phyloP scores from a whole-genome alignment of 2,113 vertebrate species.

The Physeter macrocephalus region DNA sequence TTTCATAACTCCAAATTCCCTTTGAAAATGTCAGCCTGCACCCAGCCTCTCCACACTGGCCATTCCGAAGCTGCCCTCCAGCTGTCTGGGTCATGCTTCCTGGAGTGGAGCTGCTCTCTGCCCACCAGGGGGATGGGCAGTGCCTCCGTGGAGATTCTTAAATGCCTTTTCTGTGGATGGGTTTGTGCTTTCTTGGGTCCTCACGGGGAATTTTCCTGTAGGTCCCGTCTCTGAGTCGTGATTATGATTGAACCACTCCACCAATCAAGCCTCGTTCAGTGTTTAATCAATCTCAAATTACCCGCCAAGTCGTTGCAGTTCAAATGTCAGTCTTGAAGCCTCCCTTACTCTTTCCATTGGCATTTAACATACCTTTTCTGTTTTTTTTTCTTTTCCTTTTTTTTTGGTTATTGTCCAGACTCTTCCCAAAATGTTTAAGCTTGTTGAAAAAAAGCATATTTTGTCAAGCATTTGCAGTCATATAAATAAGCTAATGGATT shows the following conservation, averaged over 20 bases:
- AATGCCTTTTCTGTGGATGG: not conserved
- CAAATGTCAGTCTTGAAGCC: conserved; percentile 38
- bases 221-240: not conserved
- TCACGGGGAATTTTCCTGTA: conserved; percentile 22
- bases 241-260: conserved; percentile 54
- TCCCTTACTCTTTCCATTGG: conserved; percentile 42
- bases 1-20: not conserved
- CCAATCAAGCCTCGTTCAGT: conserved; percentile 47
- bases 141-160: not conserved
- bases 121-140: accelerated
- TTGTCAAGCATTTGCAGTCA: conserved; percentile 52
- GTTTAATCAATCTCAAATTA: conserved; percentile 67
- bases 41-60: not conserved
- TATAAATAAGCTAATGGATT: conserved; percentile 66
- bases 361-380: conserved; percentile 26
- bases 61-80: accelerated
- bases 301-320: not conserved
- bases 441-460: conserved; percentile 58
- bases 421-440: conserved; percentile 52
- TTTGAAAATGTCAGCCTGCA: not conserved
- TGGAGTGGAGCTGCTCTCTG: accelerated
- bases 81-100: too few species aligned
- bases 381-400: not conserved
- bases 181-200: not conserved
- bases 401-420: not conserved